Conservation (phyloP, 2,888 invertebrate species). For the Eudasyphora cyanicolor region DNA sequence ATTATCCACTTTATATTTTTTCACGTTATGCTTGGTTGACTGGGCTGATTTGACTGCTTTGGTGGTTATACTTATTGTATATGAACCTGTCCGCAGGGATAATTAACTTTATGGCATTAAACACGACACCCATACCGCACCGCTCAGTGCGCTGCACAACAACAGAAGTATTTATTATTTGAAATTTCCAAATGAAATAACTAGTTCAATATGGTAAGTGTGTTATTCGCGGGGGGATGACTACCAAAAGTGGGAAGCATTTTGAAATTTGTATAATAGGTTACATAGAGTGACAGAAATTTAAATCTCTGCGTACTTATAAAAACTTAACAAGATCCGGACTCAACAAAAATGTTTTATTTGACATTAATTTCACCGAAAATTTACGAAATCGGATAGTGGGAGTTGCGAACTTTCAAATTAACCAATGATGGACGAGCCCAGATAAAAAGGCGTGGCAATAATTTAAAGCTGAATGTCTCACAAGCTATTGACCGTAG, state of each 20-base stretch:
- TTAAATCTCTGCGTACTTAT: too few species aligned
- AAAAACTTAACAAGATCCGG: too few species aligned
- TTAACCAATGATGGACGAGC: too few species aligned
- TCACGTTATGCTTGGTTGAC: conserved; percentile 34
- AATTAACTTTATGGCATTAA: conserved; percentile 62
- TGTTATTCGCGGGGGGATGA: neutral
- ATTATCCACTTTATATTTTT: conserved; percentile 64
- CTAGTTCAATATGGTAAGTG: conserved; percentile 35
- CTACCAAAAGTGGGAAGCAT: neutral
- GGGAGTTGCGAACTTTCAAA: too few species aligned
- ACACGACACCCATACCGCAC: conserved; percentile 54
- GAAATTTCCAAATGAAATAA: conserved; percentile 34
- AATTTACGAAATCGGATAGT: too few species aligned
- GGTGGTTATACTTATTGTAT: conserved; percentile 6
- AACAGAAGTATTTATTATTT: conserved; percentile 35
- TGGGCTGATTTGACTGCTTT: conserved; percentile 6
- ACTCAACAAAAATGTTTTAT: too few species aligned
- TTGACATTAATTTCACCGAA: too few species aligned
- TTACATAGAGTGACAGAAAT: neutral
- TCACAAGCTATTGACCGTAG: too few species aligned
- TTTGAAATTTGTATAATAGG: neutral
- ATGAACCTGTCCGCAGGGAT: conserved; percentile 62
- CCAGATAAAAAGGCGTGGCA: too few species aligned
- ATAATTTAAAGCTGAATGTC: too few species aligned
- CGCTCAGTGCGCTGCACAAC: neutral